phyloP scores from a whole-genome alignment of 2,888 invertebrate species.

The Lydus trimaculatus region DNA sequence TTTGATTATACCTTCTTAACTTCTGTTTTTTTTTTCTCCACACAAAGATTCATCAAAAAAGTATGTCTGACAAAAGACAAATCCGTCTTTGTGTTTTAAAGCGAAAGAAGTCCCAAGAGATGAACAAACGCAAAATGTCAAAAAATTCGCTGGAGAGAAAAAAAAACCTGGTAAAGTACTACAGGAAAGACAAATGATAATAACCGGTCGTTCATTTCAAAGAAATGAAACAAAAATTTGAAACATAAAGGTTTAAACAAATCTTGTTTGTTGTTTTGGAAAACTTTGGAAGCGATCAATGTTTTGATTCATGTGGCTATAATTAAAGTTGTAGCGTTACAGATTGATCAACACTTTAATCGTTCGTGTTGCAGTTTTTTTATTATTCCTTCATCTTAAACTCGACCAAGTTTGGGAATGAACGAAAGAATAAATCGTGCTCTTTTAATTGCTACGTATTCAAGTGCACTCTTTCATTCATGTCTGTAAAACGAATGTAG shows the following conservation, averaged over 20 bases:
- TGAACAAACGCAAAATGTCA: not conserved
- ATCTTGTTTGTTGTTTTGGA: not conserved
- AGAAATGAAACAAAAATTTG: not conserved
- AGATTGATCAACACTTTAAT: not conserved
- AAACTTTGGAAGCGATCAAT: not conserved
- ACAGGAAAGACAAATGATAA: conserved; percentile 24
- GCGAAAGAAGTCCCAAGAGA: not conserved
- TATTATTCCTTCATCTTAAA: not conserved
- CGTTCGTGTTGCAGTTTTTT: not conserved
- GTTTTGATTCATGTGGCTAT: not conserved
- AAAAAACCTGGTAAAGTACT: conserved; percentile 3
- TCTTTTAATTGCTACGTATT: not conserved
- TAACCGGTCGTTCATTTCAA: conserved; percentile 13
- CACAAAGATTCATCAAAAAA: not conserved
- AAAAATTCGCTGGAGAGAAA: not conserved
- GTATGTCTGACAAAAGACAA: not conserved
- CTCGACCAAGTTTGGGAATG: not conserved
- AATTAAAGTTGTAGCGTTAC: not conserved
- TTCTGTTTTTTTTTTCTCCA: not conserved
- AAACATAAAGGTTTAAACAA: not conserved
- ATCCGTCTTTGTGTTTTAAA: conserved; percentile 4
- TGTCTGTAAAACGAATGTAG: no score
- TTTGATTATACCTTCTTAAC: not conserved
- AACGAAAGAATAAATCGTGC: not conserved
- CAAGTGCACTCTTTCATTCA: not conserved